A percentile compares a stretch with the other conserved stretches of the same genome.
Conservation (phyloP, 2,113 vertebrate species). For the Hylia prasina region DNA sequence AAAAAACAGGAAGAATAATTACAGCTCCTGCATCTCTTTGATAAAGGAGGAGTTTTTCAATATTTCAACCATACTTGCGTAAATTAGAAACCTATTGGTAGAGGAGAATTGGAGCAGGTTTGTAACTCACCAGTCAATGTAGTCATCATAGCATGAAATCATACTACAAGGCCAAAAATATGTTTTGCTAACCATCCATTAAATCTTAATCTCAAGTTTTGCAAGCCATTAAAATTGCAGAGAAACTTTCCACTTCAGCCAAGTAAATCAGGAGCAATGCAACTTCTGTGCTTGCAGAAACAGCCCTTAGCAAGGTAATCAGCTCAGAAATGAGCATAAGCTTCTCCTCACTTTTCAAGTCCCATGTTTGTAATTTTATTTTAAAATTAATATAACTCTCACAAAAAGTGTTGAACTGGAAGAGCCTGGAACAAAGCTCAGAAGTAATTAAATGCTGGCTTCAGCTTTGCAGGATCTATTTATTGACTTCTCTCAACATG, state of each 20-base stretch:
- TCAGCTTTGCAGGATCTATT: background rate
- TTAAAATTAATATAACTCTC: background rate
- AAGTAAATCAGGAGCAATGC: background rate
- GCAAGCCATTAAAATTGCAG: slow-evolving; percentile 48
- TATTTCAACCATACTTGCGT: slow-evolving; percentile 8
- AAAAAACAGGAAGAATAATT: slow-evolving; percentile 43
- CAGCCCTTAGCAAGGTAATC: background rate
- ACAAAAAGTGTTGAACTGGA: background rate
- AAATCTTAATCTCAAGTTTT: slow-evolving; percentile 66
- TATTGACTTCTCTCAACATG: background rate
- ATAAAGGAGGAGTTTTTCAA: slow-evolving; percentile 57
- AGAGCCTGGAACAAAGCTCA: background rate
- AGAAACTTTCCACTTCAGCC: slow-evolving; percentile 41
- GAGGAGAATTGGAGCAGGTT: slow-evolving; percentile 28
- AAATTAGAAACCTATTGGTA: slow-evolving; percentile 65
- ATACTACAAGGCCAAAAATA: slow-evolving; percentile 49
- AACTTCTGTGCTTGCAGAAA: background rate
- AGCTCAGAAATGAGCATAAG: background rate
- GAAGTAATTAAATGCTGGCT: background rate
- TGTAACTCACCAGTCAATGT: slow-evolving; percentile 40
- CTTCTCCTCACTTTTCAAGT: background rate
- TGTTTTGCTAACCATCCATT: slow-evolving; percentile 63
- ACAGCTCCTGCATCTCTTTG: slow-evolving; percentile 26
- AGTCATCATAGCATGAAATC: slow-evolving; percentile 63
- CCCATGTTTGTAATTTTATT: background rate